Evolutionary conservation across 2,888 invertebrate genomes (phyloP).

Genomic region (Drosophila borealis): DNA sequence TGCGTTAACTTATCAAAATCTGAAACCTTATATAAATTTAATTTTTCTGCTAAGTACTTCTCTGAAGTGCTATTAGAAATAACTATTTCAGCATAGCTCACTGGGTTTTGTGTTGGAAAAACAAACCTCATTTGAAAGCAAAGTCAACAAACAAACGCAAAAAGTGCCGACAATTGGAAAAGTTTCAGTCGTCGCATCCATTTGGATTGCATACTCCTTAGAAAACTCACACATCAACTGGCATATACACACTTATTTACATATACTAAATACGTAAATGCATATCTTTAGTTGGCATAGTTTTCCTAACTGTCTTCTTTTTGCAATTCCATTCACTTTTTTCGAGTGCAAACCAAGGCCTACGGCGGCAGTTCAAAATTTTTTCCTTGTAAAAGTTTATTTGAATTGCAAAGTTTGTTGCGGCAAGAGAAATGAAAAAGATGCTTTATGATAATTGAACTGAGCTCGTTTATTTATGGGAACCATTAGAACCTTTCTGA

Average conservation of each 20-base stretch:
- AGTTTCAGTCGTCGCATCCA: conserved; percentile 20
- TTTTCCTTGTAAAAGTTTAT: conserved; percentile 30
- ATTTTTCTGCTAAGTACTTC: background rate
- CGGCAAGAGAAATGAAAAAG: conserved; percentile 8
- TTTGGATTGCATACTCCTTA: conserved; percentile 6
- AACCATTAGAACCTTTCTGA: too few species aligned
- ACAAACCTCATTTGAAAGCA: conserved; percentile 30
- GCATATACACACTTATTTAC: background rate
- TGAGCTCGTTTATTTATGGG: background rate
- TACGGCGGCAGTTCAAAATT: conserved; percentile 15
- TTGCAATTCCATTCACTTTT: conserved; percentile 13
- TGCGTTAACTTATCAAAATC: conserved; percentile 9
- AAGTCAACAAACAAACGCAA: conserved; percentile 35
- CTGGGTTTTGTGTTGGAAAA: conserved; percentile 37
- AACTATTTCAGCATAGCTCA: conserved; percentile 59
- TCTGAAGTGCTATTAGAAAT: conserved; percentile 27
- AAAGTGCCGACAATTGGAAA: conserved; percentile 33
- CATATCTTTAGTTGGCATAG: conserved; percentile 37
- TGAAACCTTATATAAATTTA: conserved; percentile 16
- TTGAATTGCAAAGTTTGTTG: conserved; percentile 40
- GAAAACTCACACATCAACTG: conserved; percentile 9
- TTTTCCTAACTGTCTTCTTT: conserved; percentile 38
- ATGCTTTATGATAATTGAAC: conserved; percentile 32
- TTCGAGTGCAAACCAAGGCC: conserved; percentile 17
- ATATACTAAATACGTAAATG: conserved; percentile 14